phyloP scores from a whole-genome alignment of 2,113 vertebrate genomes.

The Hippopotamus amphibius region DNA sequence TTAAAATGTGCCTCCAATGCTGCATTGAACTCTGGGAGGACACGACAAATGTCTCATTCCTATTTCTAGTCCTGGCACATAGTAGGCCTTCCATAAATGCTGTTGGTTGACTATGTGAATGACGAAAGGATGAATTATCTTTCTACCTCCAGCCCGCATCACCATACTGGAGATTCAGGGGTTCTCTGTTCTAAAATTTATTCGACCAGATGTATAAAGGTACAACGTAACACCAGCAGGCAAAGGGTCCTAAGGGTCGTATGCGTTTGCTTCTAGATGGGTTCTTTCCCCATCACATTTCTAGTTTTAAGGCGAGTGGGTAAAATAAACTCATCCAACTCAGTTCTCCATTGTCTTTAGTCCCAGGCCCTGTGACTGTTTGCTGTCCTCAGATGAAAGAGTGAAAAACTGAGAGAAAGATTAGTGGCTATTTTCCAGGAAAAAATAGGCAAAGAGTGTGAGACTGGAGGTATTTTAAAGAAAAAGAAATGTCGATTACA shows the following conservation, averaged over 20 bases:
- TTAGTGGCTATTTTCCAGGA: background rate
- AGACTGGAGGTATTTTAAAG: background rate
- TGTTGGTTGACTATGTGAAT: background rate
- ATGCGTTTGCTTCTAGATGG: background rate
- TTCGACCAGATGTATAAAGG: background rate
- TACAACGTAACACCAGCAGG: background rate
- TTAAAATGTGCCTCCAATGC: background rate
- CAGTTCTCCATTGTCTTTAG: rapidly evolving
- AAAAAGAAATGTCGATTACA: background rate
- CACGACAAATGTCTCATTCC: background rate
- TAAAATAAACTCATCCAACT: background rate
- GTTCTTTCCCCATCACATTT: background rate
- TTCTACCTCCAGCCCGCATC: background rate
- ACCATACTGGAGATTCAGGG: background rate
- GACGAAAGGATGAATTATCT: background rate
- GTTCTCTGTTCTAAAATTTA: background rate
- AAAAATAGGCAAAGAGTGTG: background rate
- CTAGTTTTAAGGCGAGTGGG: background rate
- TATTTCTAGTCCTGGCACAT: background rate
- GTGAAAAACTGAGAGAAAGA: background rate
- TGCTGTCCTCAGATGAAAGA: background rate
- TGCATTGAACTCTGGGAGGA: background rate
- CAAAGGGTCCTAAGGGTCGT: background rate
- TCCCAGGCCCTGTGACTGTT: background rate
- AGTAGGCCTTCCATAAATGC: background rate